Evolutionary conservation across 2,797 vertebrate genomes (phyloP).

Genomic region (Intellagama lesueurii): DNA sequence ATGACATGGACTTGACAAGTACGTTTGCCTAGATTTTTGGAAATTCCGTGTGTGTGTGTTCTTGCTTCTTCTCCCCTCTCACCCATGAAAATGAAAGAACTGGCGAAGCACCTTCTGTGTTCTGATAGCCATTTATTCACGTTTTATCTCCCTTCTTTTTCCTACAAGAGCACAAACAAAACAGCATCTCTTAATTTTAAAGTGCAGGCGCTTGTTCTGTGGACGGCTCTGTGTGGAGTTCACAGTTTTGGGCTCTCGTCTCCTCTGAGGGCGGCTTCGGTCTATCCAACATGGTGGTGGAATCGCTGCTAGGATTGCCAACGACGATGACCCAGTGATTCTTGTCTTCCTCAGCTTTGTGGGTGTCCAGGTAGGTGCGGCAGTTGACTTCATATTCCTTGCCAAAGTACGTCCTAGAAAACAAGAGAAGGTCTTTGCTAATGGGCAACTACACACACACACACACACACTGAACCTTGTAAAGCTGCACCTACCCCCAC

Average conservation of each 20-base stretch:
- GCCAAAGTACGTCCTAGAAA: slow-evolving; percentile 86
- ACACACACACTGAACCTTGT: too few relatives aligned
- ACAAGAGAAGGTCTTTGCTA: background rate
- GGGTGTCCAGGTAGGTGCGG: slow-evolving; percentile 88
- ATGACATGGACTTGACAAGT: too few relatives aligned
- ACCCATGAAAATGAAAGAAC: background rate
- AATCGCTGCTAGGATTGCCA: slow-evolving; percentile 73
- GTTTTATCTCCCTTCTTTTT: background rate
- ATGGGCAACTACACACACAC: too few relatives aligned
- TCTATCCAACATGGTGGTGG: slow-evolving; percentile 70
- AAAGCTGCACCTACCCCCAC: too few relatives aligned
- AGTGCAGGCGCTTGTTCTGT: background rate
- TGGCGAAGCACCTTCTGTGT: background rate
- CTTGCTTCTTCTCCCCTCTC: too few relatives aligned
- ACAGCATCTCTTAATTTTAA: background rate
- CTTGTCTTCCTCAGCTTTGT: slow-evolving; percentile 84
- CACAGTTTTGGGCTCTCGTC: background rate
- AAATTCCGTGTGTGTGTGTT: too few relatives aligned
- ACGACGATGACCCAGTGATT: slow-evolving; percentile 92
- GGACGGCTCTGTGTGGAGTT: background rate
- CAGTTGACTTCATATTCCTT: slow-evolving; percentile 88
- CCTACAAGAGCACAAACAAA: background rate
- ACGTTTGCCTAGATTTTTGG: too few relatives aligned
- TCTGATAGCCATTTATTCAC: background rate
- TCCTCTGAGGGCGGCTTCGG: background rate